phyloP scores from a whole-genome alignment of 1,140 invertebrate genomes.

The Megathymus violae region DNA sequence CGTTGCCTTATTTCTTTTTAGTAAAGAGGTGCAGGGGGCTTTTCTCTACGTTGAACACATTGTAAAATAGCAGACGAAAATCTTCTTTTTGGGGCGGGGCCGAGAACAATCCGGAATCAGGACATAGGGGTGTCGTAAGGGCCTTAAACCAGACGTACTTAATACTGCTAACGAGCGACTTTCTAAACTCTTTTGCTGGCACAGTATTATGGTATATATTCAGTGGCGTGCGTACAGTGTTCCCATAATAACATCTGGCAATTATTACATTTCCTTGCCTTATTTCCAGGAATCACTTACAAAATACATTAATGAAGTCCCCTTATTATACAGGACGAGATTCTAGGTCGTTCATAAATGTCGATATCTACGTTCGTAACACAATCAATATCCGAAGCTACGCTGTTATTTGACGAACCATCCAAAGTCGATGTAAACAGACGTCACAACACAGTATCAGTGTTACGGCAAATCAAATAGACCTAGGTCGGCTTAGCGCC shows the following conservation, averaged over 20 bases:
- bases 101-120: slow-evolving; percentile 33
- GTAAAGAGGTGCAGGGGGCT: slow-evolving; percentile 24
- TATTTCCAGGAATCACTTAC: no score
- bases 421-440: slow-evolving; percentile 25
- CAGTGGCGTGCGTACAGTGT: neutral
- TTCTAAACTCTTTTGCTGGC: slow-evolving; percentile 14
- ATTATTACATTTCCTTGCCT: no score
- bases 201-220: neutral
- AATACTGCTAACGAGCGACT: slow-evolving; percentile 19
- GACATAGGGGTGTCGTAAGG: slow-evolving; percentile 32
- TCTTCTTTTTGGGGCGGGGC: slow-evolving; percentile 31
- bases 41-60: slow-evolving; percentile 30
- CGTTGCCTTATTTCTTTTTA: slow-evolving; percentile 24
- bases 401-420: slow-evolving; percentile 6
- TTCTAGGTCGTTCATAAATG: neutral
- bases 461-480: slow-evolving; percentile 26
- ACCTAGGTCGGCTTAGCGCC: slow-evolving; percentile 28
- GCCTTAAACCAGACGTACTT: slow-evolving; percentile 31
- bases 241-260: no score
- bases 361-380: neutral
- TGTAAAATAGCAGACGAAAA: slow-evolving; percentile 33
- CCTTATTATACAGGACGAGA: neutral
- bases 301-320: no score
- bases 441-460: slow-evolving; percentile 5
- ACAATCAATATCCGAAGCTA: slow-evolving; percentile 4